A percentile compares a stretch with the other conserved stretches of the same genome.
phyloP scores from a whole-genome alignment of 2,797 vertebrate genomes.

The Cuniculus paca region DNA sequence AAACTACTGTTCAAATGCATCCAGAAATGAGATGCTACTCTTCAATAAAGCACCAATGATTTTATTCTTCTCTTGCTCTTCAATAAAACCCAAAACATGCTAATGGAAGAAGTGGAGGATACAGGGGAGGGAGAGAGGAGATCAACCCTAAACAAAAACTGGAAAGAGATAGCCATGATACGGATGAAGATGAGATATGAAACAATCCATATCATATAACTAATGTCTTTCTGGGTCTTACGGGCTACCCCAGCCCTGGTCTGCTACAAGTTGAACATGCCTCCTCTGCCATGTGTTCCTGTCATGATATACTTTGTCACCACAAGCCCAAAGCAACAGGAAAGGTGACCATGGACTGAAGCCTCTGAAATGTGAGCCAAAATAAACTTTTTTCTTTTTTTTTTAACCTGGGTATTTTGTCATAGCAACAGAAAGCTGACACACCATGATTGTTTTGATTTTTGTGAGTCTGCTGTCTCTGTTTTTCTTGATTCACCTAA shows the following conservation, averaged over 20 bases:
- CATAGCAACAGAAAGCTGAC: background rate
- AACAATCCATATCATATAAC: background rate
- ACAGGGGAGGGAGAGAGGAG: background rate
- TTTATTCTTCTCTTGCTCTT: background rate
- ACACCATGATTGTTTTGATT: conserved; percentile 1
- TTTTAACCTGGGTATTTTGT: background rate
- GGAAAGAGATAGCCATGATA: background rate
- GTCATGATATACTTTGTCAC: background rate
- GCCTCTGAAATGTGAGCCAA: background rate
- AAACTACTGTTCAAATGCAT: background rate
- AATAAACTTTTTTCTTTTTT: background rate
- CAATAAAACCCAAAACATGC: background rate
- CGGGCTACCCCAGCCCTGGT: background rate
- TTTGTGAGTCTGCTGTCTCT: background rate
- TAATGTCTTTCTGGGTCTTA: background rate
- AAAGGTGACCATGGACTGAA: background rate
- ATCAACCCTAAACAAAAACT: background rate
- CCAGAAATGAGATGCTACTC: conserved; percentile 19
- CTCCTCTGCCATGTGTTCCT: background rate
- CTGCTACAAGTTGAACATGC: background rate
- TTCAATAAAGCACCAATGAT: conserved; percentile 10
- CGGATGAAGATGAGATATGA: background rate
- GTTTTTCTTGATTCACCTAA: background rate
- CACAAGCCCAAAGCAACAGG: background rate
- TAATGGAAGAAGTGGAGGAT: background rate